Conservation (phyloP, 2,797 vertebrate genomes). For the Gymnoscopelus braueri region DNA sequence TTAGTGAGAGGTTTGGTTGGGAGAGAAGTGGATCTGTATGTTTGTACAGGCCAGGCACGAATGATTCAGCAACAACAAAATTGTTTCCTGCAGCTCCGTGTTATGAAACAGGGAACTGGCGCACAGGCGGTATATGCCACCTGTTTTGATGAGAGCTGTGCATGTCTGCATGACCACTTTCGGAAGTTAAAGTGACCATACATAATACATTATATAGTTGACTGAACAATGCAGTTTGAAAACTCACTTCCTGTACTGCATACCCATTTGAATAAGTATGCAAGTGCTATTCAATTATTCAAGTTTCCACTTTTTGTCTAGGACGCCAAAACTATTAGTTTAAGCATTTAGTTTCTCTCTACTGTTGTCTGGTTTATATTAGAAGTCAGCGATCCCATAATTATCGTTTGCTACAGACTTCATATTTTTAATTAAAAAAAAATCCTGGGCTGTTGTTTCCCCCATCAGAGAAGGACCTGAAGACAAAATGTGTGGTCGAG, state of each 20-base stretch:
- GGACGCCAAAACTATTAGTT: too few species aligned
- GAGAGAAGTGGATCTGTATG: conserved; percentile 16
- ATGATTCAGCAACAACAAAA: conserved; percentile 58
- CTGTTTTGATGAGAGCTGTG: conserved; percentile 30
- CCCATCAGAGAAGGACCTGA: conserved; percentile 76
- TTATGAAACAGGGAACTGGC: conserved; percentile 23
- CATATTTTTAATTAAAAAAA: too few species aligned
- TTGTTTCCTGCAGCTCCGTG: conserved; percentile 42
- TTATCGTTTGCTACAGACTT: too few species aligned
- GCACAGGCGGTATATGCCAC: conserved; percentile 15
- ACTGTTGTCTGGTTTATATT: too few species aligned
- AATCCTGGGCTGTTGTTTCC: conserved; percentile 7
- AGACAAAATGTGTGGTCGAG: conserved; percentile 83
- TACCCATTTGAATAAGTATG: too few species aligned
- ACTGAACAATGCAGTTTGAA: too few species aligned
- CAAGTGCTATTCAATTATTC: too few species aligned
- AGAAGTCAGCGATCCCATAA: too few species aligned
- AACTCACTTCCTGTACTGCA: too few species aligned
- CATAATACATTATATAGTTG: too few species aligned
- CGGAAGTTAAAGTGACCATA: conserved; percentile 19
- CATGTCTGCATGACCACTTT: conserved; percentile 3
- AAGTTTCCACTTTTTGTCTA: too few species aligned
- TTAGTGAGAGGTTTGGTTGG: conserved; percentile 14
- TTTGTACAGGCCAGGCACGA: conserved; percentile 56
- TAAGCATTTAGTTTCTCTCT: too few species aligned